Evolutionary conservation across 2,113 vertebrate genomes (phyloP).

Genomic region (Halichoerus grypus): DNA sequence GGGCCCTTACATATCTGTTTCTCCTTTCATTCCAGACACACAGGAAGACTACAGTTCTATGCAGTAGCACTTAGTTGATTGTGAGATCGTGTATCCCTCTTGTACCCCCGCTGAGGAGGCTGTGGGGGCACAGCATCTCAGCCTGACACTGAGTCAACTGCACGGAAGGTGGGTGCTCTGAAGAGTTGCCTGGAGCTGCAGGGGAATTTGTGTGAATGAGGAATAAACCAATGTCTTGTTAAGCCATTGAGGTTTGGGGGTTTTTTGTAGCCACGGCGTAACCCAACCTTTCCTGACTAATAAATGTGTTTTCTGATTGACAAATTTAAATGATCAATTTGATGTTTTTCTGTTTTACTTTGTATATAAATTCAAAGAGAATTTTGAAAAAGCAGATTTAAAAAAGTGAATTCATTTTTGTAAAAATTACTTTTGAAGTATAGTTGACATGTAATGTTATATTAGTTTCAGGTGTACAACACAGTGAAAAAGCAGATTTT

Average conservation of each 20-base stretch:
- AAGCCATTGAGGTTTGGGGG: not conserved
- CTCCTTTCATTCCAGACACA: not conserved
- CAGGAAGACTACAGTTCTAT: not conserved
- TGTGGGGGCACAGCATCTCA: not conserved
- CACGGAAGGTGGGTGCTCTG: not conserved
- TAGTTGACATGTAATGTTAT: not conserved
- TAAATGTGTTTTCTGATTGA: constrained; percentile 1
- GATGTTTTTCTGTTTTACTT: not conserved
- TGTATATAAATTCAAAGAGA: not conserved
- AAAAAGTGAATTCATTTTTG: not conserved
- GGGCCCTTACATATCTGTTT: not conserved
- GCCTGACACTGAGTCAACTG: not conserved
- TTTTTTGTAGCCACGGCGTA: not conserved
- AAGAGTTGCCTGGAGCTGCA: not conserved
- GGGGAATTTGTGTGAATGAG: not conserved
- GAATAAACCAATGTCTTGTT: too few species aligned
- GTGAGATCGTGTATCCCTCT: too few species aligned
- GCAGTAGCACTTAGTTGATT: not conserved
- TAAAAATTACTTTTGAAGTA: not conserved
- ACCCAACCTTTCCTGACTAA: not conserved
- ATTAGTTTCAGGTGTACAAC: not conserved
- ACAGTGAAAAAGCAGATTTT: not conserved
- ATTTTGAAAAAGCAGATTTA: not conserved
- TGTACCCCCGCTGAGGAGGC: too few species aligned
- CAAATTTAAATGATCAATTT: not conserved